Evolutionary conservation across 2,888 invertebrate genomes (phyloP), one percentile per base, ranked within the genome.

Genomic region (Pandemis heparana): DNA sequence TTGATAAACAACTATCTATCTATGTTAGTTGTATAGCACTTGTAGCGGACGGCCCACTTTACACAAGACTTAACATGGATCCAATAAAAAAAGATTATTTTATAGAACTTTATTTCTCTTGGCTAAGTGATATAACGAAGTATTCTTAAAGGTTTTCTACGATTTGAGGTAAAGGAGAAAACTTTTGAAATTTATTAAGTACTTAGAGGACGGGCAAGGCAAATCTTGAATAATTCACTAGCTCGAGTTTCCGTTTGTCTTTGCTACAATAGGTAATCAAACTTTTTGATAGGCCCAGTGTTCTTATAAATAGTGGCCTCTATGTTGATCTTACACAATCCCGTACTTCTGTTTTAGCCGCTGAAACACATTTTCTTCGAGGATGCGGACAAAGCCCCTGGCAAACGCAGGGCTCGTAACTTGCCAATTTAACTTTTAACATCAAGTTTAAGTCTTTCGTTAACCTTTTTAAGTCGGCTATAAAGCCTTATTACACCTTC

Each of bases 41-140:
- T 18, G 53, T 53, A 5, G 18, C 53, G 8, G 46, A 43, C 63
- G 63, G 63, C 70, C 70, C 41, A 70, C 53, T 63, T 70, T 41
- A 43, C 41, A 18, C 5, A 51, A 12, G 53, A 68, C 73, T 64
- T 72, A 63, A 68, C 67, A 72, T 72, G 72, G 38, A 68, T 63
- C 14, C 38, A 64, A 59, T 64, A 59, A 39, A 63, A 53, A 23
- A 46, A 46, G 23, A 32, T 32, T 62, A 14, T 43, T 5, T 43
- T 5, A 4, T 10, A 46, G 43, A 46, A 46, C 14, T 46, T 46
- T 43, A 43, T 43, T 10, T 43, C 41, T 41, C 41, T 8, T 43
- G 3, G 3, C 12, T 43, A 43, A 12, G 12, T 43, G 12, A 43
- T 43, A 43, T 43, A 10, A 43, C 10, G 12, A 10, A 43, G 3